Conservation (phyloP, 2,797 vertebrate genomes). For the Pampus argenteus region DNA sequence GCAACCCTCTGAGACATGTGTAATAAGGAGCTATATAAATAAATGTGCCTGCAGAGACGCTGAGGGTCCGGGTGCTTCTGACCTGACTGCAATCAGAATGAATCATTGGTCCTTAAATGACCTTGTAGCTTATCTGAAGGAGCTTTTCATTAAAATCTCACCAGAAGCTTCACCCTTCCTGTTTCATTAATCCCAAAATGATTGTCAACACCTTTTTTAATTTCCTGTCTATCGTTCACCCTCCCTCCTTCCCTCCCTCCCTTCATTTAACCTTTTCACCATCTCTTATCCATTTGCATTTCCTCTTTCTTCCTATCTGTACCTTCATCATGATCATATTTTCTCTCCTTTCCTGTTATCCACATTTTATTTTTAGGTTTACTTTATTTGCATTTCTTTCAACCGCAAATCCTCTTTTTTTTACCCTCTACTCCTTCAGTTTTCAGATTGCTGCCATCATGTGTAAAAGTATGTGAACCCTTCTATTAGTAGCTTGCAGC, state of each 20-base stretch:
- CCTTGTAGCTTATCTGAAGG: constrained; percentile 34
- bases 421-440: no score
- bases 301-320: neutral
- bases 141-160: constrained; percentile 36
- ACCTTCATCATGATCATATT: neutral
- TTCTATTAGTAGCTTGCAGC: no score
- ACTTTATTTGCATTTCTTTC: neutral
- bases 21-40: neutral
- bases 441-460: no score
- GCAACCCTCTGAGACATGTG: neutral
- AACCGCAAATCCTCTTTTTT: neutral
- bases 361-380: neutral
- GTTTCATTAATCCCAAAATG: constrained; percentile 30
- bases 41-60: neutral
- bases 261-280: constrained; percentile 30
- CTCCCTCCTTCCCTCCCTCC: neutral
- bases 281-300: neutral
- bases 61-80: neutral
- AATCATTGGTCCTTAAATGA: constrained; percentile 8
- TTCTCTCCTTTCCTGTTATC: neutral
- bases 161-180: neutral
- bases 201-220: constrained; percentile 56
- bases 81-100: constrained; percentile 3
- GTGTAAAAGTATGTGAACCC: no score
- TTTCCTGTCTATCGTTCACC: constrained; percentile 46